phyloP scores from a whole-genome alignment of 2,888 invertebrate genomes.

The Sipha maydis region DNA sequence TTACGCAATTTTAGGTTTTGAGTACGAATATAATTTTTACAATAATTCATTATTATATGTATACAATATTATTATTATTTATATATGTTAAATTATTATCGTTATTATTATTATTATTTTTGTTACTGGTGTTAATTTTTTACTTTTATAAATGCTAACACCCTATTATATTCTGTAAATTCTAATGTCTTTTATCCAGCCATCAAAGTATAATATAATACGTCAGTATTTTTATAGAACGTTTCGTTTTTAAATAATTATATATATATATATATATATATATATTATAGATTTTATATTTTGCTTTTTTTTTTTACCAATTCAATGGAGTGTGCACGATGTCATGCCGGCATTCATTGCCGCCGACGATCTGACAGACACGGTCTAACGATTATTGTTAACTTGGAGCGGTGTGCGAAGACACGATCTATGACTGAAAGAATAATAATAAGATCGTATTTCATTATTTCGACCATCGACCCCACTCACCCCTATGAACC shows the following conservation, averaged over 20 bases:
- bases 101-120: conserved; percentile 6
- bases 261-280: conserved; percentile 16
- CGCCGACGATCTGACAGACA: conserved; percentile 56
- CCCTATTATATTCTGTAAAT: neutral
- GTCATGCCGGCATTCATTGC: conserved; percentile 44
- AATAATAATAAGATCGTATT: conserved; percentile 50
- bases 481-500: neutral
- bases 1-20: conserved; percentile 27
- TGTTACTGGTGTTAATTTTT: conserved; percentile 37
- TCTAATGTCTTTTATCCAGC: conserved; percentile 32
- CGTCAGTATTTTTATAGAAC: conserved; percentile 41
- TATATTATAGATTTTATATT: conserved; percentile 3
- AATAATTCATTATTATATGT: no score
- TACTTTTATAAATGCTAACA: neutral
- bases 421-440: conserved; percentile 44
- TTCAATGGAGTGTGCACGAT: conserved; percentile 43
- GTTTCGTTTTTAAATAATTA: conserved; percentile 41
- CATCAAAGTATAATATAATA: conserved; percentile 20
- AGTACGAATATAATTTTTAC: conserved; percentile 27
- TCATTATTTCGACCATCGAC: conserved; percentile 38
- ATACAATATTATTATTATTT: conserved; percentile 17
- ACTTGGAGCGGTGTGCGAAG: conserved; percentile 55
- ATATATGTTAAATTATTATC: no score
- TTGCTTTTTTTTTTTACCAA: conserved; percentile 26
- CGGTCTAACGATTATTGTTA: conserved; percentile 55